These are phyloP conservation scores for Palythoa heliodiscus DNA, from an alignment of 92 coral and sea anemone species.

Conservation along the genomic window DNA sequence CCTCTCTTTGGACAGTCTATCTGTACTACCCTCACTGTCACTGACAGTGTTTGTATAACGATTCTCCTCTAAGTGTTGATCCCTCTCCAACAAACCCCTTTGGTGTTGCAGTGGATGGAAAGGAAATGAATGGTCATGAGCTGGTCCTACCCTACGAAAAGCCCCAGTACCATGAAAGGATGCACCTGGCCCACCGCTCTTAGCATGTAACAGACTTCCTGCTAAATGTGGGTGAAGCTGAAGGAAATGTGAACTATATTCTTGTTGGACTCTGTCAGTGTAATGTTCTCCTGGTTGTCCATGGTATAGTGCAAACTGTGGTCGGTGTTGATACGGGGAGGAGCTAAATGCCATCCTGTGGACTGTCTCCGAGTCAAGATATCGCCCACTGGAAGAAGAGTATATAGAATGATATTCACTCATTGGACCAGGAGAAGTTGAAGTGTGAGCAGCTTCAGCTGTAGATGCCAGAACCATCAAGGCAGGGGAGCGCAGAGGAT, in stretches of 20 bases:
- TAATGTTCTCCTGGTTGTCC: constrained; percentile 76
- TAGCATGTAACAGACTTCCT: constrained; percentile 69
- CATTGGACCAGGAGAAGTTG: constrained; percentile 79
- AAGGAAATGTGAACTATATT: constrained; percentile 74
- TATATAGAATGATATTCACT: constrained; percentile 82
- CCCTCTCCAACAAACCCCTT: constrained; percentile 75
- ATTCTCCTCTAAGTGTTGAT: constrained; percentile 67
- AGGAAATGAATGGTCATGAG: constrained; percentile 77
- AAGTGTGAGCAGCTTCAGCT: constrained; percentile 87
- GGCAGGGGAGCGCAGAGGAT: constrained; percentile 88
- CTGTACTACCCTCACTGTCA: constrained; percentile 63
- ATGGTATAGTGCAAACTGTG: constrained; percentile 81
- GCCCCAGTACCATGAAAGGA: constrained; percentile 87
- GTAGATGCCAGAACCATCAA: constrained; percentile 93
- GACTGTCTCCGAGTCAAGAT: constrained; percentile 77
- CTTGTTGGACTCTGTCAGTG: constrained; percentile 82
- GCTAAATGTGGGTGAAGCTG: constrained; percentile 84
- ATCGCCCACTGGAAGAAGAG: constrained; percentile 84
- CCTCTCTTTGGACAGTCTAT: constrained; percentile 64
- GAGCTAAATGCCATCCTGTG: constrained; percentile 91
- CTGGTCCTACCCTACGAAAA: constrained; percentile 78
- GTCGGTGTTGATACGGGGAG: constrained; percentile 76
- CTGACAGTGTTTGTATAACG: constrained; percentile 60
- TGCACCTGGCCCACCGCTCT: constrained; percentile 75
- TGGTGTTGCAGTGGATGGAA: constrained; percentile 86